A percentile compares a stretch with the other conserved stretches of the same genome.
phyloP scores from a whole-genome alignment of 2,888 invertebrate species.

The Catocala nupta region DNA sequence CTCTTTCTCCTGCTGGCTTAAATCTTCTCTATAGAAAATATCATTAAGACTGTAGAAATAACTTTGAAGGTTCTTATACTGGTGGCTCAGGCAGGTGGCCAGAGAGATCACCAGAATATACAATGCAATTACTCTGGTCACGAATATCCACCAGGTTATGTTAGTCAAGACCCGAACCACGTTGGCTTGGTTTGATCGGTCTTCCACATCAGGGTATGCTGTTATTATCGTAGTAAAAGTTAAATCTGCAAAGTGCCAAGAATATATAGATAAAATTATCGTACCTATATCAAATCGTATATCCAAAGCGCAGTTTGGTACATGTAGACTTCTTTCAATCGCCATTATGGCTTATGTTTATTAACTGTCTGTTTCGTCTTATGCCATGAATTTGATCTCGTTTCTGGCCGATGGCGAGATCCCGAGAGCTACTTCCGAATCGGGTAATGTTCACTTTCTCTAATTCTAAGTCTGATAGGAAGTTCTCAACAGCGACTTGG shows the following conservation, averaged over 20 bases:
- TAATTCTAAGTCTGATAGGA: too few relatives aligned
- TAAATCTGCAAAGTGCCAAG: conserved; percentile 43
- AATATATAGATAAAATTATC: too few relatives aligned
- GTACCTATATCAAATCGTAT: too few relatives aligned
- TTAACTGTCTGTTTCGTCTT: too few relatives aligned
- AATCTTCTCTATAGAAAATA: conserved; percentile 54
- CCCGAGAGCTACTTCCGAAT: too few relatives aligned
- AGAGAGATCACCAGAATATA: conserved; percentile 53
- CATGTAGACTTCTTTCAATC: too few relatives aligned
- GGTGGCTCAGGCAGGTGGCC: conserved; percentile 56
- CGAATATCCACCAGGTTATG: conserved; percentile 55
- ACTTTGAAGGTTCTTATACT: conserved; percentile 63
- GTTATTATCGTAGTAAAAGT: conserved; percentile 60
- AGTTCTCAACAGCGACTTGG: too few relatives aligned
- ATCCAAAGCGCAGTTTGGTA: too few relatives aligned
- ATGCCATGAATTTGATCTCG: too few relatives aligned
- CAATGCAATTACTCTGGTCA: conserved; percentile 43
- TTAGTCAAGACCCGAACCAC: conserved; percentile 42
- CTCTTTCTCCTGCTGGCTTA: conserved; percentile 61
- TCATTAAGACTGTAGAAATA: conserved; percentile 62
- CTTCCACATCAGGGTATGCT: conserved; percentile 59
- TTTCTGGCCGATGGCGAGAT: too few relatives aligned
- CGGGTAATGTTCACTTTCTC: too few relatives aligned
- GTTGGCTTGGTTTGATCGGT: conserved; percentile 49
- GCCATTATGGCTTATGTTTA: too few relatives aligned